Percentiles rank a stretch among this genome's conserved stretches.
Evolutionary conservation across 1,140 invertebrate genomes (phyloP).

Genomic region (Acyrthosiphon pisum): DNA sequence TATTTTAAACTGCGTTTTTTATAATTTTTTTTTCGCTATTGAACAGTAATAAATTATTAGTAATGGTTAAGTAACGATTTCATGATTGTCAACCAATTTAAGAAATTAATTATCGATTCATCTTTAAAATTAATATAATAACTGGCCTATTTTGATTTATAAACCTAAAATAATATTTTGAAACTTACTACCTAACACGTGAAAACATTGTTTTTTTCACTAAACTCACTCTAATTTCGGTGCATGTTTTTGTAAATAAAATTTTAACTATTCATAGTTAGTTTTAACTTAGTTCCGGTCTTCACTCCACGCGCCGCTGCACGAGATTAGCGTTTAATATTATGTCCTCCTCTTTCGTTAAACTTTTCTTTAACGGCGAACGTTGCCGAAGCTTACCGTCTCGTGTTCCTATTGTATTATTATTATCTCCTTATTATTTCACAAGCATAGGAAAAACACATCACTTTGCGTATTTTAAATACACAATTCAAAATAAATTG

Average conservation of each 20-base stretch:
- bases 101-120: background rate
- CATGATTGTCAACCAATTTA: background rate
- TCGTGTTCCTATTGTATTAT: background rate
- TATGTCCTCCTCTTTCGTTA: background rate
- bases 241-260: background rate
- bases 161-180: background rate
- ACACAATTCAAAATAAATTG: no score
- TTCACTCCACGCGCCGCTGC: no score
- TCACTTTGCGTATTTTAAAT: no score
- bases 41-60: background rate
- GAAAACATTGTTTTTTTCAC: background rate
- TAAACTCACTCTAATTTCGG: background rate
- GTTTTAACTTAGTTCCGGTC: no score
- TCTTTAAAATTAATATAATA: background rate
- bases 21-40: background rate
- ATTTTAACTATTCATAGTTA: background rate
- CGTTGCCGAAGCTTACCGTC: background rate
- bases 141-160: background rate
- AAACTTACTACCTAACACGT: background rate
- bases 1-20: no score
- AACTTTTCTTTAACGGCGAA: background rate
- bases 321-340: no score
- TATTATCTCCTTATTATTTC: no score
- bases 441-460: no score
- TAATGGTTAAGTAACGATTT: background rate